Conservation (phyloP, 2,888 invertebrate genomes). For the Stegophylla sp. region DNA sequence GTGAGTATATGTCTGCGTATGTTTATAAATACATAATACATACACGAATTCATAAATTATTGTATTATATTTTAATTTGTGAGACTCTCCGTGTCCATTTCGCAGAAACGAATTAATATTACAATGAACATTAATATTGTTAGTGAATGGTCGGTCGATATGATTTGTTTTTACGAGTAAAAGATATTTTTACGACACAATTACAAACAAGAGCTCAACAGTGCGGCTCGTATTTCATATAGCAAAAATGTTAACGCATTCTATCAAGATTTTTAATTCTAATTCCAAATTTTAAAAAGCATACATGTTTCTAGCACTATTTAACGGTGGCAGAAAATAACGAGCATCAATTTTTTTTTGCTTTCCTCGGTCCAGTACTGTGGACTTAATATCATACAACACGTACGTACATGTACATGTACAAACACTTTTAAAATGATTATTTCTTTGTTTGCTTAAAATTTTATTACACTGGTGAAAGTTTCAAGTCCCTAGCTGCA, state of each 20-base stretch:
- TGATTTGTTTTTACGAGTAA: background rate
- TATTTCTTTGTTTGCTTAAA: too few relatives aligned
- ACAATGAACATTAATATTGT: background rate
- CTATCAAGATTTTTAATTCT: too few relatives aligned
- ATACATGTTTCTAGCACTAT: too few relatives aligned
- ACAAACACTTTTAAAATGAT: too few relatives aligned
- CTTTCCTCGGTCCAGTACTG: too few relatives aligned
- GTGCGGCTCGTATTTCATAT: background rate
- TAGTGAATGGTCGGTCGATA: background rate
- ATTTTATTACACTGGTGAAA: too few relatives aligned
- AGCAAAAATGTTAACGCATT: too few relatives aligned
- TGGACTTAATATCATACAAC: too few relatives aligned
- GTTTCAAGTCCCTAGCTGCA: too few relatives aligned
- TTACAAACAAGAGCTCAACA: slow-evolving; percentile 1
- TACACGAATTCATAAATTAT: slow-evolving; percentile 22
- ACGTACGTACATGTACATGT: background rate
- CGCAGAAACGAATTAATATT: background rate
- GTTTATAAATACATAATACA: background rate
- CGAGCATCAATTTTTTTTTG: too few relatives aligned
- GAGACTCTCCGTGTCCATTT: background rate
- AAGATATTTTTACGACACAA: background rate
- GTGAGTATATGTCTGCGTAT: background rate
- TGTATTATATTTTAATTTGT: slow-evolving; percentile 32
- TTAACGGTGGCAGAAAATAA: too few relatives aligned
- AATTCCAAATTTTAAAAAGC: too few relatives aligned